These are phyloP conservation scores for Drosophila sulfurigaster DNA, from an alignment of 1,140 invertebrate genomes.

Conservation along the genomic window DNA sequence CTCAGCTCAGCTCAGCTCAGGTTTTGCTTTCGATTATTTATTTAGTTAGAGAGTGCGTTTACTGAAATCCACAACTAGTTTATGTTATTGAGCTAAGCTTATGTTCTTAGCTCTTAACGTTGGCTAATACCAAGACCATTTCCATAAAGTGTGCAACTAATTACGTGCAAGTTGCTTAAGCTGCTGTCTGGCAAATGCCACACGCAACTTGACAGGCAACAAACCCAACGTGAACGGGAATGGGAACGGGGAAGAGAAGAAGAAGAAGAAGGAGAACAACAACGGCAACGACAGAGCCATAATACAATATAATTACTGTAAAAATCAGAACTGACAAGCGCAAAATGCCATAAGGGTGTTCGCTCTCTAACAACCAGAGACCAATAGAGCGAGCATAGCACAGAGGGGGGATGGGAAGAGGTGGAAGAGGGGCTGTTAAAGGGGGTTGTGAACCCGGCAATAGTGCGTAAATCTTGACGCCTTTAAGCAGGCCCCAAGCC, in stretches of 20 bases:
- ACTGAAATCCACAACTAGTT: constrained; percentile 4
- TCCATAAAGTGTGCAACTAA: constrained; percentile 78
- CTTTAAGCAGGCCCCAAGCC: constrained; percentile 68
- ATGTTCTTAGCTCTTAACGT: neutral
- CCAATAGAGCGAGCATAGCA: constrained; percentile 43
- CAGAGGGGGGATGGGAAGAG: neutral
- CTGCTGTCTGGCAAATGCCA: constrained; percentile 26
- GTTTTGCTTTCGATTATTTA: constrained; percentile 5
- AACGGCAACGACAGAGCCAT: constrained; percentile 41
- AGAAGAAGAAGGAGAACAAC: neutral
- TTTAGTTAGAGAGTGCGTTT: neutral
- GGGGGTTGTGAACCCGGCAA: constrained; percentile 35
- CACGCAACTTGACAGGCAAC: constrained; percentile 19
- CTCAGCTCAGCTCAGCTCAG: constrained; percentile 1
- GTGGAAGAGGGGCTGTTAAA: too few relatives aligned
- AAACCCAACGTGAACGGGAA: constrained; percentile 29
- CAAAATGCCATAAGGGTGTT: constrained; percentile 43
- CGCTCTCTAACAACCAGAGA: constrained; percentile 16
- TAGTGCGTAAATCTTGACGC: constrained; percentile 79
- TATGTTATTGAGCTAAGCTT: constrained; percentile 8
- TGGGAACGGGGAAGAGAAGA: neutral
- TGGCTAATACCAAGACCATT: constrained; percentile 36
- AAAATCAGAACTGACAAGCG: constrained; percentile 68
- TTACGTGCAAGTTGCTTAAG: constrained; percentile 72
- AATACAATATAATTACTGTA: constrained; percentile 81